Evolutionary conservation across 2,113 vertebrate species (phyloP), one percentile per base, ranked within the genome.

Genomic region (Xiphophorus couchianus): DNA sequence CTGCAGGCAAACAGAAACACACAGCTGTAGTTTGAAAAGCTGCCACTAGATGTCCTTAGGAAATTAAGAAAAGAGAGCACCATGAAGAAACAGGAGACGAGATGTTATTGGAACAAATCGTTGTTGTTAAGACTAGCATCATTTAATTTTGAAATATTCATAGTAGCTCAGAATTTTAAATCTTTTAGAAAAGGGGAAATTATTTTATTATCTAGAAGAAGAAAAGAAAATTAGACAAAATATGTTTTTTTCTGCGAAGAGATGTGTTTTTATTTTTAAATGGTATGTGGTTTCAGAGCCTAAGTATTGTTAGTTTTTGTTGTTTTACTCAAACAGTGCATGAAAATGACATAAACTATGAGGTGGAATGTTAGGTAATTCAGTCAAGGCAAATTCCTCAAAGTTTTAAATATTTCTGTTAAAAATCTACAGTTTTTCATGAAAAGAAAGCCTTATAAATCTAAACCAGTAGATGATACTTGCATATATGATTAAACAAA

Each of bases 21-120:
- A 31, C 6, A 25, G 51, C 9, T 77, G 91, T 48, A 88, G 70
- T 85, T 72, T 15, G 9, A 33, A n/a, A 63, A 39, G 13, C 61
- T 42, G 67, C 83, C 93, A 86, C 88, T 89, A 94, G 93, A 90
- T 88, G 93, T 84, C 88, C 73, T 74, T 44, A 30, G 82, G 14
- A 64, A 74, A 25, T 80, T 71, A 74, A 10, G 65, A 27, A 11
- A 67, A 2, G 14, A 44, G 11, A 61, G 33, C 39, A 62, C 8
- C 0, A 14, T 29, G 7, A 64, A n/a, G 29, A 0, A 2, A 2
- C 28, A 13, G 28, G 22, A 54, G 7, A 54, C 0, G 22, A 44
- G 15, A 14, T 17, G 17, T 48, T 48, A 19, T 48, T 48, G 5
- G 44, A 48, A 48, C 44, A 22, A 48, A 48, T 48, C 0, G 19